Evolutionary conservation across 1,140 invertebrate species (phyloP).

Genomic region (Drosophila triauraria): DNA sequence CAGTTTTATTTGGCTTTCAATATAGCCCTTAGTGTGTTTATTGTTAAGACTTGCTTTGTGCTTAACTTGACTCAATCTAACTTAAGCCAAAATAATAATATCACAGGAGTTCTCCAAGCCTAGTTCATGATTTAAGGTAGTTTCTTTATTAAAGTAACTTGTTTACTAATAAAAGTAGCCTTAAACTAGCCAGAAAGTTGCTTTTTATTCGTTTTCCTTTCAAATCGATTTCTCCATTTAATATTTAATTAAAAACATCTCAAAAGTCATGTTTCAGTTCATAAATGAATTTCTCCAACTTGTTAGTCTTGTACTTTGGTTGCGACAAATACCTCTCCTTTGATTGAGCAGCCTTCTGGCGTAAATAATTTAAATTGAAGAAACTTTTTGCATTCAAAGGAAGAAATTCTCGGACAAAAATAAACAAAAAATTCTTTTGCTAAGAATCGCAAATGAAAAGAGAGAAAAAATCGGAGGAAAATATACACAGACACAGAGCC

Average conservation of each 20-base stretch:
- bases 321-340: slow-evolving; percentile 11
- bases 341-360: slow-evolving; percentile 34
- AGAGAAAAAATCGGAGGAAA: neutral
- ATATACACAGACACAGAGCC: slow-evolving; percentile 10
- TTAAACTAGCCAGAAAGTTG: neutral
- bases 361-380: slow-evolving; percentile 38
- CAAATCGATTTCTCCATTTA: neutral
- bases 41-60: neutral
- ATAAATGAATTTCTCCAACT: neutral
- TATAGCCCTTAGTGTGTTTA: neutral
- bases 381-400: slow-evolving; percentile 31
- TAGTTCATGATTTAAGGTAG: too few relatives aligned
- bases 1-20: neutral
- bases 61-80: neutral
- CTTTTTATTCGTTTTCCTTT: neutral
- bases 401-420: slow-evolving; percentile 15
- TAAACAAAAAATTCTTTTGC: slow-evolving; percentile 12
- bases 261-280: neutral
- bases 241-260: neutral
- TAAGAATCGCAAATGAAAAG: neutral
- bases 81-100: neutral
- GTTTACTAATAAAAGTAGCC: neutral
- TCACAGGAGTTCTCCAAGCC: neutral
- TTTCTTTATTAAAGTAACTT: too few relatives aligned
- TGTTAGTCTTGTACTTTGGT: slow-evolving; percentile 12